These are phyloP conservation scores for Vulpes vulpes DNA, from an alignment of 2,113 vertebrate genomes.

Conservation along the genomic window DNA sequence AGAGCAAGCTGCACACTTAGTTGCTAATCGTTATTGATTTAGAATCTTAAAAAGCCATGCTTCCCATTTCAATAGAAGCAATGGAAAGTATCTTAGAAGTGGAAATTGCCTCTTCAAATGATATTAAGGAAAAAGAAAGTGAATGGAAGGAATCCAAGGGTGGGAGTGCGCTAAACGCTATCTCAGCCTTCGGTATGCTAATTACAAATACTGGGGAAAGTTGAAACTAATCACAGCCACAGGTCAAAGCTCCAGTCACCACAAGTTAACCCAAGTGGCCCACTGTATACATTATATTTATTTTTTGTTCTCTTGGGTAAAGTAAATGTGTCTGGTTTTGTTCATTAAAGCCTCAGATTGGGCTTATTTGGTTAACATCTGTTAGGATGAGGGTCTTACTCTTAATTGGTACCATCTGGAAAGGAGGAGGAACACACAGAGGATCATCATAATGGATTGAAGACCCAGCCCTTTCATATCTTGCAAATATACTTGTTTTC, in stretches of 20 bases:
- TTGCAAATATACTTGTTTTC: slow-evolving; percentile 72
- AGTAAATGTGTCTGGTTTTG: slow-evolving; percentile 80
- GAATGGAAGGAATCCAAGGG: background rate
- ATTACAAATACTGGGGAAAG: background rate
- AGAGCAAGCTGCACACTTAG: background rate
- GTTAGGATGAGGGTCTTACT: slow-evolving; percentile 81
- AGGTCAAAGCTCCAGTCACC: slow-evolving; percentile 15
- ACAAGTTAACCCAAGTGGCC: slow-evolving; percentile 56
- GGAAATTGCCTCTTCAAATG: background rate
- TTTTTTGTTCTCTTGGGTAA: slow-evolving; percentile 79
- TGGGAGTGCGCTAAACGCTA: background rate
- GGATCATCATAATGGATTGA: slow-evolving; percentile 27
- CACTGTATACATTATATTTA: slow-evolving; percentile 52
- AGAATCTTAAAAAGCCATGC: background rate
- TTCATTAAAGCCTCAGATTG: slow-evolving; percentile 83
- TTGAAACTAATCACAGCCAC: slow-evolving; percentile 24
- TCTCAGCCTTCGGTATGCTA: slow-evolving; percentile 37
- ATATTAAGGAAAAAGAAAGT: background rate
- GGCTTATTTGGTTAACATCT: slow-evolving; percentile 84
- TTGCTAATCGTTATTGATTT: background rate
- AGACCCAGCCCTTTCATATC: slow-evolving; percentile 55
- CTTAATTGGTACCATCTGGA: slow-evolving; percentile 85
- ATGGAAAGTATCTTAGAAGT: background rate
- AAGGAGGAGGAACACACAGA: slow-evolving; percentile 65
- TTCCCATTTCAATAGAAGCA: background rate